These are phyloP conservation scores for Empidonax traillii DNA, from an alignment of 2,113 vertebrate genomes.

Conservation along the genomic window DNA sequence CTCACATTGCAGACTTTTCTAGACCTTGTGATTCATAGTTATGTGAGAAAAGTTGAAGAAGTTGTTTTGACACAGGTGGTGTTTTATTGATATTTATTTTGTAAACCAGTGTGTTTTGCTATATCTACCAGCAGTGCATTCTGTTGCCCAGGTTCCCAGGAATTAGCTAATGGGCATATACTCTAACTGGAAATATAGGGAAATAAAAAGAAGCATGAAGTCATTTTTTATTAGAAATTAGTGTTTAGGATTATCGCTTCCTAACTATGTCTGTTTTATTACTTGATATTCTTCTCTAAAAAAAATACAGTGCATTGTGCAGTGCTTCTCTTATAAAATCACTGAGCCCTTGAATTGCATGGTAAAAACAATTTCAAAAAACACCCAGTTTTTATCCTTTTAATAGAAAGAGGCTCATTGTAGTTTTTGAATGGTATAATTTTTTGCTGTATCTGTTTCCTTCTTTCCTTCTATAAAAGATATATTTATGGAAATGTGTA, in stretches of 20 bases:
- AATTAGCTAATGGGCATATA: fast-evolving
- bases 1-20: background rate
- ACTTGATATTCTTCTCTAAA: background rate
- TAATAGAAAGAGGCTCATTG: background rate
- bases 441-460: background rate
- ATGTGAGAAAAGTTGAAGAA: background rate
- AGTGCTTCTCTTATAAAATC: background rate
- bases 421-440: background rate
- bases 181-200: background rate
- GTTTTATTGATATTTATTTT: background rate
- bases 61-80: background rate
- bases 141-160: background rate
- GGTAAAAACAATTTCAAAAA: background rate
- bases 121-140: background rate
- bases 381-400: background rate
- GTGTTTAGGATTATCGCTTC: background rate
- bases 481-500: background rate
- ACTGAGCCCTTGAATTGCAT: background rate
- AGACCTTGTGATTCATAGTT: background rate
- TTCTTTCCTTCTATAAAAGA: background rate
- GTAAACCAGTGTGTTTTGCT: background rate
- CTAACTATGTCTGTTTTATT: background rate
- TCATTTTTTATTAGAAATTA: background rate
- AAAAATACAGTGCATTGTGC: background rate
- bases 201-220: background rate